Base-by-base conservation (phyloP, 1,140 invertebrate species). In the Sycophila sp. region DNA sequence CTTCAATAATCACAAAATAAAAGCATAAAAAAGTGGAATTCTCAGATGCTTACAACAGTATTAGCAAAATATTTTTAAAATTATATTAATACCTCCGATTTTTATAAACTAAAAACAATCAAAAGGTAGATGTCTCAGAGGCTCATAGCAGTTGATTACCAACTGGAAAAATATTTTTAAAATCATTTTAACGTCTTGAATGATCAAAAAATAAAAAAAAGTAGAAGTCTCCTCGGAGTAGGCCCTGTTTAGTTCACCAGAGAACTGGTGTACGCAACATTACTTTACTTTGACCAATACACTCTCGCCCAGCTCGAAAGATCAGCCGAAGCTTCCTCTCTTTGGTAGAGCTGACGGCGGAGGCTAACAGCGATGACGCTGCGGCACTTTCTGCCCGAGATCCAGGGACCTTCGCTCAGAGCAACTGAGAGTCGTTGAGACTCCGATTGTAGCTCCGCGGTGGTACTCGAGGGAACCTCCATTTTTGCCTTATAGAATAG, bases 381-480 rank as follows among this genome's bases (percentile, higher is more conserved):
- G 70, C 71, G 74, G 69, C 78, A 79, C 78, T 79, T 75, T 76
- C 78, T 80, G 78, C 72, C 74, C 69, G 59, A 42, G 71, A 74
- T 80, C 78, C 78, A 78, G 73, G 78, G 78, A 80, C 76, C 76
- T 80, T 80, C 75, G 47, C 77, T 77, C 78, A 76, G 75, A 80
- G 77, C 75, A 24, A 24, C 19, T 22, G 47, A 69, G 67, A 79
- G 74, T 76, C 76, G 76, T 58, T 53, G 28, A 10, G 63, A 69
- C 42, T 38, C 55, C 24, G 64, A 36, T 51, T n/a, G 59, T 72
- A 24, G 69, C 73, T 74, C 73, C 73, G 69, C 40, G 59, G 69
- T 72, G 73, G 60, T 17, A 38, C 69, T 64, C 65, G 60, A 72
- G 60, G 38, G 65, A 74, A 74, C 73, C 38, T 64, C 49, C 0